Conservation (phyloP, 2,888 invertebrate species). For the Baronia brevicornis region DNA sequence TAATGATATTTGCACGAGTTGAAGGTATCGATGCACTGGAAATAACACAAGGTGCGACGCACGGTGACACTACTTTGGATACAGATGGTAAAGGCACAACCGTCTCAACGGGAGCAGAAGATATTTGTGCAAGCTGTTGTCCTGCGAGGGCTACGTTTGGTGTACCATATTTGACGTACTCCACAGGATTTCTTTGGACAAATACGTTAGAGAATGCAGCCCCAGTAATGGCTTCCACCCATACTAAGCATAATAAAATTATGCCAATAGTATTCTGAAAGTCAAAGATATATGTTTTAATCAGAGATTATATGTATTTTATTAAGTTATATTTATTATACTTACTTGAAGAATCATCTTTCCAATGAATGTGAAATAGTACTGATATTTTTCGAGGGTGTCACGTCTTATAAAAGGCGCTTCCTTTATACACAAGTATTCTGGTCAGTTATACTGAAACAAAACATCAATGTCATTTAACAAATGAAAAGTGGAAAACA, state of each 20-base stretch:
- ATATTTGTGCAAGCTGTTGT: slow-evolving; percentile 37
- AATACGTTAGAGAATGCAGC: slow-evolving; percentile 53
- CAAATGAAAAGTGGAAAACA: slow-evolving; percentile 60
- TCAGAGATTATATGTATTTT: slow-evolving; percentile 10
- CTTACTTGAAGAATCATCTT: slow-evolving; percentile 67
- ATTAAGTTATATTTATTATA: slow-evolving; percentile 17
- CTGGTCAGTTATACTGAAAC: slow-evolving; percentile 69
- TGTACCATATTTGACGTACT: slow-evolving; percentile 44
- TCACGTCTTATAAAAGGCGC: slow-evolving; percentile 57
- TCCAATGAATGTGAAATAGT: slow-evolving; percentile 53
- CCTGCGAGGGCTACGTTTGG: slow-evolving; percentile 30
- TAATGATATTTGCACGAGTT: slow-evolving; percentile 35
- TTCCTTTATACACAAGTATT: slow-evolving; percentile 62
- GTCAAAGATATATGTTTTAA: too few relatives aligned
- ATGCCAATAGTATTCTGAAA: slow-evolving; percentile 36
- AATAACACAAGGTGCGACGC: slow-evolving; percentile 49
- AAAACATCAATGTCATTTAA: slow-evolving; percentile 70
- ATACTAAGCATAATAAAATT: slow-evolving; percentile 27
- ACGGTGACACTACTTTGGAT: slow-evolving; percentile 37
- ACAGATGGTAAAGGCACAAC: slow-evolving; percentile 31
- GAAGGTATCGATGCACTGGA: slow-evolving; percentile 33
- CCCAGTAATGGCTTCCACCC: slow-evolving; percentile 29
- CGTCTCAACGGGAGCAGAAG: slow-evolving; percentile 32
- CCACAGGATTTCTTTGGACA: slow-evolving; percentile 44
- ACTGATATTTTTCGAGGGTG: slow-evolving; percentile 60